Base-by-base conservation (phyloP, 2,797 vertebrate genomes). In the Poeciliopsis gracilis region DNA sequence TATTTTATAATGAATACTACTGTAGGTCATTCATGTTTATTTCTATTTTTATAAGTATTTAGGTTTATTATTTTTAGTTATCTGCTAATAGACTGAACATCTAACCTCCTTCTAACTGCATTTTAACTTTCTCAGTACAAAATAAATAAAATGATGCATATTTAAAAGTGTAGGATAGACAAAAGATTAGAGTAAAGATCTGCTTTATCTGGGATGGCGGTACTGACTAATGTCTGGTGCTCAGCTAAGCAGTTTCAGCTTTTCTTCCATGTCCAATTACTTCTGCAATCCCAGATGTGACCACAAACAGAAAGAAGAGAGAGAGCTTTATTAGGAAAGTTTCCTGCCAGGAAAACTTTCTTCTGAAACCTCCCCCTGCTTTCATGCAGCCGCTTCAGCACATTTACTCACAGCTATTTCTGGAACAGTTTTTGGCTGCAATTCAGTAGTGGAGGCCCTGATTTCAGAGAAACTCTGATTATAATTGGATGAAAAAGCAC, bases 191-290 rank as follows among this genome's bases (percentile, higher is more conserved):
- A 73, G 67, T 7, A 38, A n/a, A 76, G 79, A 46, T 25, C n/a
- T 1, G 25, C 61, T 88, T 81, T 36, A 43, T 86, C 82, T 88
- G 89, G 90, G 73, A 93, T 92, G 92, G 41, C 59, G 69, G 80
- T 91, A 77, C 87, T 91, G 90, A 94, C 84, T 92, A 93, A 94
- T 93, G 89, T 87, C 80, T 90, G 91, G 72, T 92, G 91, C 91
- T 87, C 93, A 86, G 91, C 91, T 94, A 91, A 93, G 92, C 87
- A 85, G 63, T 91, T 91, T 72, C 77, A 18, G 82, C 47, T 13
- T 49, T 8, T 72, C 77, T 72, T 78, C 49, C 76, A 38, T 80
- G 61, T 74, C 84, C 84, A 86, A 90, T 92, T 89, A 87, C 80
- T 41, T 33, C 73, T 70, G 59, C 73, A 10, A 41, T 73, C 89